Base-by-base conservation (phyloP, 1,140 invertebrate species). In the Lepidostoma basale region DNA sequence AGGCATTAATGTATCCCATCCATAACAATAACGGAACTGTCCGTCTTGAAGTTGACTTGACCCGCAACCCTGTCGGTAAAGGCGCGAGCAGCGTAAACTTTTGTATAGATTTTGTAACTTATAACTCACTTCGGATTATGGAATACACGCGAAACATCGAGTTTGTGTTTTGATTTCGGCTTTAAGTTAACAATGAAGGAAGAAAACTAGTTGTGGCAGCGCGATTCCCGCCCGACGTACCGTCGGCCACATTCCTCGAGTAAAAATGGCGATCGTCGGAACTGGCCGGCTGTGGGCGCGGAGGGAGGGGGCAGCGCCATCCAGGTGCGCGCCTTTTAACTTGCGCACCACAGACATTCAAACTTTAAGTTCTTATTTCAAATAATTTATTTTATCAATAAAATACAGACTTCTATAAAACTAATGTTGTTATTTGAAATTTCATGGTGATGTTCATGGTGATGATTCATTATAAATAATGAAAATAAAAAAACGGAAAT, bases 1-100 rank as follows among this genome's bases (percentile, higher is more conserved):
- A 23, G 22, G 25, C 22, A 23, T 49, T 23, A 22, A 49, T 9
- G 22, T 49, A 22, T 25, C n/a, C 45, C 45, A 49, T 97, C 99
- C 62, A 95, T 99, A 72, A 92, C 96, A 76, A 90, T 96, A 77
- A 86, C 99, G 28, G 83, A 86, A 68, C 95, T 95, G 1, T 92
- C 98, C 74, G 86, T 92, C 69, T 87, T 91, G 69, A 89, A 89
- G 10, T 91, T 89, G 81, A 92, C 98, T 87, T 5, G 49, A 16
- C 30, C 30, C 5, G 90, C 98, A 8, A 49, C n/a, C 45, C 18
- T 49, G 12, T 36, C 14, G n/a, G 2, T 25, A 49, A 49, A n/a
- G 45, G 22, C 44, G 22, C 44, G 22, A 23, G n/a, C 18, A 23
- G 25, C 45, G 22, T 49, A 23, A 18, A 49, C 45, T 49, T 49